Evolutionary conservation across 2,797 vertebrate species (phyloP), one percentile per base, ranked within the genome.

Genomic region (Arctocebus calabarensis): DNA sequence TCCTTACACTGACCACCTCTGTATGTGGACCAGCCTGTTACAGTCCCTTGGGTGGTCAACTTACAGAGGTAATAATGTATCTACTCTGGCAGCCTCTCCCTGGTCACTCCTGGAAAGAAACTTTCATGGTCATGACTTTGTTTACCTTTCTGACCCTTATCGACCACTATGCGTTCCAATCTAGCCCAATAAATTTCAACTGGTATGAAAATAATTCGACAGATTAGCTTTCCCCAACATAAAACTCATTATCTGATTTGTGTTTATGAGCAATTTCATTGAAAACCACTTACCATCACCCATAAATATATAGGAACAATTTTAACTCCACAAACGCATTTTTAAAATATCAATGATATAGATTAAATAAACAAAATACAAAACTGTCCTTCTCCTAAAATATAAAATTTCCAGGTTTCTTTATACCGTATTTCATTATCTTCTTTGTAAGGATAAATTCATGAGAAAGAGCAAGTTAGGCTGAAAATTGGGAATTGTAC

Each of bases 401-500:
- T 68, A 92, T 59, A 94, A 74, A 84, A 79, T 77, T 88, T 90
- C 78, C 79, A 81, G 19, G 16, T 81, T 79, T 71, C 27, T 92
- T 88, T 75, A 91, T 17, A 68, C 22, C 68, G 12, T 83, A 64
- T 64, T 79, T 82, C 25, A n/a, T 4, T 94, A 61, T 78, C 84
- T 84, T 92, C 57, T 90, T 94, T 78, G 17, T 78, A 93, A 73
- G 55, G 83, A 83, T 1, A 78, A 71, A 22, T 77, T 25, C 0
- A 0, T 45, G 17, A 94, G 57, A 96, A 89, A 86, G 37, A 94
- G 59, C 29, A 88, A 89, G 25, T 86, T 91, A 87, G 48, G 68
- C 29, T 90, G 43, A 94, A 96, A 96, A 96, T 37, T 74, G 84
- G 57, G 27, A 96, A 95, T 43, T 91, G 7, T 92, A 61, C 64